phyloP scores from a whole-genome alignment of 2,113 vertebrate genomes.

The Gopherus evgoodei region DNA sequence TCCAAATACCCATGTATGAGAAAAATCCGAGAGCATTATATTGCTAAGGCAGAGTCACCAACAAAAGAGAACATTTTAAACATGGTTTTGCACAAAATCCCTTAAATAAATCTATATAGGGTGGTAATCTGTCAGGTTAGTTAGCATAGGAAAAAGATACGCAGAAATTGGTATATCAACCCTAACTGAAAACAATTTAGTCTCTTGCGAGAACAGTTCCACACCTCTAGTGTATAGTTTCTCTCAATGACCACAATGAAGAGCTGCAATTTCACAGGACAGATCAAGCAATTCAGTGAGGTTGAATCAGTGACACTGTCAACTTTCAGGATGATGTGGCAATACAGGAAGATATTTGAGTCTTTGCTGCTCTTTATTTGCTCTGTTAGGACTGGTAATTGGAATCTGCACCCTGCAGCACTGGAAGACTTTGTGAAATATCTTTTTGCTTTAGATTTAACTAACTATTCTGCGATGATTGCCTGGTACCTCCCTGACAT shows the following conservation, averaged over 20 bases:
- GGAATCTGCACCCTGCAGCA: not conserved
- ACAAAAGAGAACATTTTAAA: not conserved
- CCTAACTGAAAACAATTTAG: not conserved
- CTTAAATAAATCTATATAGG: not conserved
- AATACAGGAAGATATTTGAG: not conserved
- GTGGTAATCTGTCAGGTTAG: not conserved
- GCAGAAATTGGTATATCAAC: not conserved
- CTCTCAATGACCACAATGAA: not conserved
- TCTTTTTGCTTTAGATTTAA: not conserved
- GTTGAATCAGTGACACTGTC: not conserved
- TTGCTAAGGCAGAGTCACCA: not conserved
- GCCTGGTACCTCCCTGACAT: not conserved
- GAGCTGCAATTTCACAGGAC: not conserved
- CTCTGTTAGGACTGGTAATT: not conserved
- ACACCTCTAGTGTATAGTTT: not conserved
- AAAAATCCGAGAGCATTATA: not conserved
- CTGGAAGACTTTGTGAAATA: not conserved
- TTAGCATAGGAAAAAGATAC: not conserved
- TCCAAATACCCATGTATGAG: not conserved
- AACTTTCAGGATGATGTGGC: not conserved
- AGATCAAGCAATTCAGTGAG: not conserved
- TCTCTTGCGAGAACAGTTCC: not conserved
- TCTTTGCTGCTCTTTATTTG: not conserved
- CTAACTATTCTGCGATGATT: not conserved
- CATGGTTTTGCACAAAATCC: not conserved